These are phyloP conservation scores for Antedon mediterranea DNA, from an alignment of 53 echinoderm and acorn worm species.

Conservation along the genomic window DNA sequence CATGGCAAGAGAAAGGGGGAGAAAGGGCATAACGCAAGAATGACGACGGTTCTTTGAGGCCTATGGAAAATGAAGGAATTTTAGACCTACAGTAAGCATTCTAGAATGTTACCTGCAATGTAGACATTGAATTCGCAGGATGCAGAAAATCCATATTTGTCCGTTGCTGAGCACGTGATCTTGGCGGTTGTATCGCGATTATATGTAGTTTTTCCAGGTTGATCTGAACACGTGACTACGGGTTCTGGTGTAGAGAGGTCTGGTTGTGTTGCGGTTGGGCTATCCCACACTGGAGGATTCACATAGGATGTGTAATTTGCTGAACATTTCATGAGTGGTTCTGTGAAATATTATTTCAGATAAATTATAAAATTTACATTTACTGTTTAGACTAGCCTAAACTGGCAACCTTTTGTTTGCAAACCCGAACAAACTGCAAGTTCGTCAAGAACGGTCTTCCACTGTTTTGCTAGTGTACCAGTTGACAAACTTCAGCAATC, in stretches of 20 bases:
- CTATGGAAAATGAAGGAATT: too few relatives aligned
- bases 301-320: background rate
- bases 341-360: background rate
- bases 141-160: background rate
- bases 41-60: background rate
- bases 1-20: too few relatives aligned
- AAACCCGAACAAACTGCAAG: too few relatives aligned
- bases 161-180: background rate
- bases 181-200: background rate
- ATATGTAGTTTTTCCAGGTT: background rate
- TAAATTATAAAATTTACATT: background rate
- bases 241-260: background rate
- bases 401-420: too few relatives aligned
- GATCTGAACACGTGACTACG: background rate
- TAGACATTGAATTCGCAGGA: background rate
- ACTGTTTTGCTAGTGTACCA: too few relatives aligned
- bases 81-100: too few relatives aligned
- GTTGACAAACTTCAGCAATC: too few relatives aligned
- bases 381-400: too few relatives aligned
- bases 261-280: background rate
- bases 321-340: background rate
- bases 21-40: too few relatives aligned
- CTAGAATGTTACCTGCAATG: background rate
- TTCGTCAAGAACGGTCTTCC: too few relatives aligned
- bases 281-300: background rate